phyloP scores from a whole-genome alignment of 2,888 invertebrate species.

The Conomelus anceps region DNA sequence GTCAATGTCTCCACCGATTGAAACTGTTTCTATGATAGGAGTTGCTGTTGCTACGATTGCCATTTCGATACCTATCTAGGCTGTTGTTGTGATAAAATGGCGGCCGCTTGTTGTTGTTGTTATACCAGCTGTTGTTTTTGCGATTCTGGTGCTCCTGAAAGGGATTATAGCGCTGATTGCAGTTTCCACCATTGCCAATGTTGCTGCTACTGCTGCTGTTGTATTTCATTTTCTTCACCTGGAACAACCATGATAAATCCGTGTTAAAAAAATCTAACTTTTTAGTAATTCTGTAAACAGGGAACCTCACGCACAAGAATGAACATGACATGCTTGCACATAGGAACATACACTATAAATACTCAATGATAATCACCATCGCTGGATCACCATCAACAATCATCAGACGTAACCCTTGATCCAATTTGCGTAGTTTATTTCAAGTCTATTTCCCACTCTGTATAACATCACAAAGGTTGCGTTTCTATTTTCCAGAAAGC shows the following conservation, averaged over 20 bases:
- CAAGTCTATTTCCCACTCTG: too few species aligned
- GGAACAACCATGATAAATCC: not conserved
- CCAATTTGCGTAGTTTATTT: too few species aligned
- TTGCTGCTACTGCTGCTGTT: conserved; percentile 22
- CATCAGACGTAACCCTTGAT: too few species aligned
- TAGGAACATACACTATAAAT: too few species aligned
- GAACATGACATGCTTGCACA: too few species aligned
- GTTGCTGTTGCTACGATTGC: not conserved
- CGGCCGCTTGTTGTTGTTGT: conserved; percentile 14
- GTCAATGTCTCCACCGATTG: not conserved
- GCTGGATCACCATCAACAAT: too few species aligned
- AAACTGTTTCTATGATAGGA: not conserved
- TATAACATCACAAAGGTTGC: too few species aligned
- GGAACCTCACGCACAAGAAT: not conserved
- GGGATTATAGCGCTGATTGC: conserved; percentile 24
- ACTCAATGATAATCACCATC: too few species aligned
- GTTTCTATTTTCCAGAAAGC: too few species aligned
- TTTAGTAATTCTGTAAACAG: not conserved
- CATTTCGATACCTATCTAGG: not conserved
- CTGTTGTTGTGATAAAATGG: conserved; percentile 24
- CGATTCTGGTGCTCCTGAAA: conserved; percentile 31
- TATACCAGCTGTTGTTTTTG: conserved; percentile 26
- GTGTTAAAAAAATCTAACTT: not conserved
- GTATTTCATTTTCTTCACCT: conserved; percentile 30
- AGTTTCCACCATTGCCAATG: conserved; percentile 6